Conservation (phyloP, 2,888 invertebrate species). For the Mimachlamys varia region DNA sequence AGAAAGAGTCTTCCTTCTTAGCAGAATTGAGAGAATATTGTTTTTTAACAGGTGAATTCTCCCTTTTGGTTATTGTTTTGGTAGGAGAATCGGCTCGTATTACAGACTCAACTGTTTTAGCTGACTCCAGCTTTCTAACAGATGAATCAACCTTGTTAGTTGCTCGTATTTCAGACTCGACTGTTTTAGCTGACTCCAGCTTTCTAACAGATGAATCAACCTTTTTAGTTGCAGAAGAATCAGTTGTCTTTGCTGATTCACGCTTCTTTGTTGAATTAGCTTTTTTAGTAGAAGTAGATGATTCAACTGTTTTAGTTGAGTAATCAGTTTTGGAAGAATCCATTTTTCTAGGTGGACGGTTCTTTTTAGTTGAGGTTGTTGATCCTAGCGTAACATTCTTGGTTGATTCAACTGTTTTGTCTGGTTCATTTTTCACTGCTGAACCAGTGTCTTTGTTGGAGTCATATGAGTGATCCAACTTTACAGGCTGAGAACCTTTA, state of each 20-base stretch:
- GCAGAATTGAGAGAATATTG: not conserved
- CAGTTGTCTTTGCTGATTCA: not conserved
- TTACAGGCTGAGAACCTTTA: not conserved
- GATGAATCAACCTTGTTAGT: not conserved
- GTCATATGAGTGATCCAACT: not conserved
- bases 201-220: not conserved
- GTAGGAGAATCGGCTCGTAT: slow-evolving; percentile 6
- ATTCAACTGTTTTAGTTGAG: not conserved
- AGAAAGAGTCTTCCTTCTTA: slow-evolving; percentile 1
- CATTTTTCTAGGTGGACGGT: slow-evolving; percentile 7
- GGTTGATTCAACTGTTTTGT: not conserved
- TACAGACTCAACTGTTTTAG: not conserved
- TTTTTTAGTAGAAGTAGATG: not conserved
- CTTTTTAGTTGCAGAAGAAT: not conserved
- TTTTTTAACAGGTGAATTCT: not conserved
- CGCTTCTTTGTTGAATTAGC: not conserved
- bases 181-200: not conserved
- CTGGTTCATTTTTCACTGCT: not conserved
- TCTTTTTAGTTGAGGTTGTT: slow-evolving; percentile 32
- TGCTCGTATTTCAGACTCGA: no score
- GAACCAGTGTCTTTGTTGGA: not conserved
- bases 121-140: not conserved
- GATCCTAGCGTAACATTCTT: slow-evolving; percentile 7
- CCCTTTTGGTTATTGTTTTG: slow-evolving; percentile 21
- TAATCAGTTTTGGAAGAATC: slow-evolving; percentile 6